Evolutionary conservation across 2,888 invertebrate genomes (phyloP), one percentile per base, ranked within the genome.

Genomic region (Willowsia nigromaculata): DNA sequence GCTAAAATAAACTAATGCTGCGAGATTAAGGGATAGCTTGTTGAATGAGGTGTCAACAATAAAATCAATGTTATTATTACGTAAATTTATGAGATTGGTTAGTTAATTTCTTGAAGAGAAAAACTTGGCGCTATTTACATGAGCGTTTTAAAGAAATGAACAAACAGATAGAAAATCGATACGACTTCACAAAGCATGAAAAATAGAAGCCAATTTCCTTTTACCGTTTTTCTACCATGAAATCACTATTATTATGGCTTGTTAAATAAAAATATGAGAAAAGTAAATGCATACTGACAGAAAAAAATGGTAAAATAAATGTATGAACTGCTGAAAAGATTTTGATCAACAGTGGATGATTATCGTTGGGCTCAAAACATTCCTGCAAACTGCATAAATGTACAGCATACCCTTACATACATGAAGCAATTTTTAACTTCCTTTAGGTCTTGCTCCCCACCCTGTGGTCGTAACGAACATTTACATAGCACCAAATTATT

Each of bases 41-140:
- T 80, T 80, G 86, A 80, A 80, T 86, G 78, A 86, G 80, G 86
- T 86, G 86, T 86, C 86, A 86, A 80, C 86, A 65, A 86, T 86
- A 86, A 86, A 86, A 86, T 65, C 86, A 81, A 86, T 80, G 86
- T 80, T 86, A 86, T 86, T 86, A 86, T 86, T 86, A 68, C 65
- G 86, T 68, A 43, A 86, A 86, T 86, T 86, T 86, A 86, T 81
- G 80, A 71, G 80, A 86, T 81, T 68, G 80, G 68, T 68, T 80
- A 15, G 86, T 56, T 86, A 80, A 86, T 86, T 86, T 81, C 80
- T 22, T 80, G 37, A 81, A 25, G 5, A 81, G 37, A 59, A 53
- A 30, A 30, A 27, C 27, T 40, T 81, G 11, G 59, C 15, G 25
- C 56, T 18, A 13, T 80, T 13, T 50, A 47, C 74, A 30, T 4